A percentile compares a stretch with the other conserved stretches of the same genome.
Evolutionary conservation across 2,113 vertebrate species (phyloP).

Genomic region (Bubo scandiacus): DNA sequence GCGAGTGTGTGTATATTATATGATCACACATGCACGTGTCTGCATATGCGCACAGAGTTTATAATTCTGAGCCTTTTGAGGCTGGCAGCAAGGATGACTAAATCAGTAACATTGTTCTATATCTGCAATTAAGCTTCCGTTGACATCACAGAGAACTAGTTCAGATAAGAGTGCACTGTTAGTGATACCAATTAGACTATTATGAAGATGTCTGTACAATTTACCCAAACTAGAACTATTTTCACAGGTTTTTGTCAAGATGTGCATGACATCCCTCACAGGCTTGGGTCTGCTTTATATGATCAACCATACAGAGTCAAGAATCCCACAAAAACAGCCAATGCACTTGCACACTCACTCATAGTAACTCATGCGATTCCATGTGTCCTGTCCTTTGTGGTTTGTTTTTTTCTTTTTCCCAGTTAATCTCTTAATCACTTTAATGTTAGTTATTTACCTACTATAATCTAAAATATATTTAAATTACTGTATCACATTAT

Average conservation of each 20-base stretch:
- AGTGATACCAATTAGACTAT: neutral
- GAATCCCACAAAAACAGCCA: neutral
- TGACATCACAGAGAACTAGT: neutral
- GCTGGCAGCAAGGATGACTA: neutral
- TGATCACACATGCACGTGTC: neutral
- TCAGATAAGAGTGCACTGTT: neutral
- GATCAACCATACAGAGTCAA: neutral
- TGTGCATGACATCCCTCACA: neutral
- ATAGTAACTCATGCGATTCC: neutral
- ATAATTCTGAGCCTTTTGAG: neutral
- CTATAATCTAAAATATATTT: neutral
- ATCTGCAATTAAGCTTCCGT: neutral
- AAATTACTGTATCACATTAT: neutral
- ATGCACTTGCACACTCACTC: neutral
- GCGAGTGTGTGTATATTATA: neutral
- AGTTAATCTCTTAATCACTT: neutral
- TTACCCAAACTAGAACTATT: neutral
- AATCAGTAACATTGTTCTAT: neutral
- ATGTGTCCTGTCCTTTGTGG: neutral
- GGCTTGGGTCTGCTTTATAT: neutral
- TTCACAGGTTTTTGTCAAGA: neutral
- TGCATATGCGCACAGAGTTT: neutral
- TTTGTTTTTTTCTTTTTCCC: neutral
- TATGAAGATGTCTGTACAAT: neutral
- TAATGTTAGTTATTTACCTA: neutral